Evolutionary conservation across 1,140 invertebrate species (phyloP).

Genomic region (Harlomillsia oculata): DNA sequence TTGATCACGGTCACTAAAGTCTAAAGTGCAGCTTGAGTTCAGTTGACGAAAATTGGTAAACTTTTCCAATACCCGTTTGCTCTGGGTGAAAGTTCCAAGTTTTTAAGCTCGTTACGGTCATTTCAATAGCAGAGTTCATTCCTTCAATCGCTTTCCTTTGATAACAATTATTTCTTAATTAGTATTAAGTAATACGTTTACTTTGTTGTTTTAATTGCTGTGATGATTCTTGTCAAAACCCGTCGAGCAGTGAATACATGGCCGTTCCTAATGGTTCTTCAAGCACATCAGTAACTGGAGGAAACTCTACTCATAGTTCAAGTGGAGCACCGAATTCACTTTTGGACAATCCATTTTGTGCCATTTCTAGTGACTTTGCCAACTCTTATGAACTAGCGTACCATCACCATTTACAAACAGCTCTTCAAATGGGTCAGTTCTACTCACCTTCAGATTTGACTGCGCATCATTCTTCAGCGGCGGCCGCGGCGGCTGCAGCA

Average conservation of each 20-base stretch:
- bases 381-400: constrained; percentile 31
- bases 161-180: background rate
- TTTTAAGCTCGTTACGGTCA: background rate
- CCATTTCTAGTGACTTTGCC: constrained; percentile 11
- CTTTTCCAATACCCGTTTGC: no score
- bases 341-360: background rate
- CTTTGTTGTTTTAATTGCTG: background rate
- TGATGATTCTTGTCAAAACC: constrained; percentile 3
- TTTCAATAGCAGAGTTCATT: no score
- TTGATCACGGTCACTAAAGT: no score
- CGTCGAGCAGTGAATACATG: background rate
- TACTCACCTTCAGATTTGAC: constrained; percentile 29
- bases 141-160: background rate
- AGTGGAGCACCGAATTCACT: background rate
- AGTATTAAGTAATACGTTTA: no score
- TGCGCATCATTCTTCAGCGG: constrained; percentile 31
- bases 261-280: background rate
- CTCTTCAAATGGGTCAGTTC: constrained; percentile 35
- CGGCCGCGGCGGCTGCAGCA: constrained; percentile 35
- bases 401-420: constrained; percentile 29
- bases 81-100: no score
- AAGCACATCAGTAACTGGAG: background rate
- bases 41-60: no score
- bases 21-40: no score
- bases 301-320: background rate